A percentile compares a stretch with the other conserved stretches of the same genome.
Evolutionary conservation across 2,888 invertebrate genomes (phyloP).

Genomic region (Odiellus spinosus): DNA sequence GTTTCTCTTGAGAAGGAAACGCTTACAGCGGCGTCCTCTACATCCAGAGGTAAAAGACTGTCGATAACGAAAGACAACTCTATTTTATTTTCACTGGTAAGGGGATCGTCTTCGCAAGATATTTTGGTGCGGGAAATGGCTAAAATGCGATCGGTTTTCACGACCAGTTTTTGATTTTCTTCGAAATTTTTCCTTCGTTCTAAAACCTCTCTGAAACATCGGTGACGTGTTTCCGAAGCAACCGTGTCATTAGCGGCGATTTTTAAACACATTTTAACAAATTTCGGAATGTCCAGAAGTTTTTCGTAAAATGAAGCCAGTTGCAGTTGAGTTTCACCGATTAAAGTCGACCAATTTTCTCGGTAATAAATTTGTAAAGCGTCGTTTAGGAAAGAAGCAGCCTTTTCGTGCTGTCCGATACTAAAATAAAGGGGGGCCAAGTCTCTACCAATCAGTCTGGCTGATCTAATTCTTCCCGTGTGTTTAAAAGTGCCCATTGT

Average conservation of each 20-base stretch:
- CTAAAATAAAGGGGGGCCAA: constrained; percentile 72
- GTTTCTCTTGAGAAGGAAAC: constrained; percentile 1
- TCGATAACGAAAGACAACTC: constrained; percentile 8
- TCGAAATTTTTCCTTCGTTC: constrained; percentile 13
- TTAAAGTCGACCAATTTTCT: constrained; percentile 71
- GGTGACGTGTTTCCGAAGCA: constrained; percentile 52
- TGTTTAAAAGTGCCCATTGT: constrained; percentile 95
- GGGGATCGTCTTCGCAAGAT: constrained; percentile 8
- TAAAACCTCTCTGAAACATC: constrained; percentile 61
- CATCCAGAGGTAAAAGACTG: constrained; percentile 13
- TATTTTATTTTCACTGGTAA: constrained; percentile 11
- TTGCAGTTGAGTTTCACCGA: constrained; percentile 52
- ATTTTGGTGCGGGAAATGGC: constrained; percentile 10
- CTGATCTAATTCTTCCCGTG: constrained; percentile 65
- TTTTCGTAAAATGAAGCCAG: constrained; percentile 67
- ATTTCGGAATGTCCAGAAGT: constrained; percentile 58
- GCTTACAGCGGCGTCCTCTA: constrained; percentile 8
- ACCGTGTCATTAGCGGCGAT: constrained; percentile 60
- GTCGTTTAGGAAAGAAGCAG: constrained; percentile 73
- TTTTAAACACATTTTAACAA: constrained; percentile 58
- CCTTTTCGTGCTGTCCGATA: constrained; percentile 50
- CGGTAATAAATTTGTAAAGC: constrained; percentile 67
- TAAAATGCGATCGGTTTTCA: constrained; percentile 15
- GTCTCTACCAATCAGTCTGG: constrained; percentile 72
- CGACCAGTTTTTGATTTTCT: constrained; percentile 7